These are phyloP conservation scores for Melanerpes aurifrons DNA, from an alignment of 2,113 vertebrate species.

Conservation along the genomic window DNA sequence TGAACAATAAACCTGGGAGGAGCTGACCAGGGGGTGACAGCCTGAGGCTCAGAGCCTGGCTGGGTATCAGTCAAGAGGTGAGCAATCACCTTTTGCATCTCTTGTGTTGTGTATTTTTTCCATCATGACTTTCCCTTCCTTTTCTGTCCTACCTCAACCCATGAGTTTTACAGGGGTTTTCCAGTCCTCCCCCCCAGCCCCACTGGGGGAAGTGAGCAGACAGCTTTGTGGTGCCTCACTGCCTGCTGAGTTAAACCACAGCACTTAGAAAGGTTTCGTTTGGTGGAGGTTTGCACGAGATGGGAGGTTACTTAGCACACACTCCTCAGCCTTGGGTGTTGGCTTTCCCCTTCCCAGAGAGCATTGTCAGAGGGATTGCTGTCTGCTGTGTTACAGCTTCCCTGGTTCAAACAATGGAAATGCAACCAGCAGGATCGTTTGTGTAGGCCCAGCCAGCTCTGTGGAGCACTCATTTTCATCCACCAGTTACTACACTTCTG, in stretches of 20 bases:
- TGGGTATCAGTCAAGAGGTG: background rate
- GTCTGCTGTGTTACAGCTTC: background rate
- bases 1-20: background rate
- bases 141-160: no score
- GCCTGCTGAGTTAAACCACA: background rate
- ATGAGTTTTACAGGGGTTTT: background rate
- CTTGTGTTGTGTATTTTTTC: background rate
- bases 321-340: background rate
- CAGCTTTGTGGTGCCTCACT: background rate
- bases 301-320: background rate
- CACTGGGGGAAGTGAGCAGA: background rate
- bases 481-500: background rate
- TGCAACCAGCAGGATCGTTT: background rate
- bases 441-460: background rate
- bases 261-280: background rate
- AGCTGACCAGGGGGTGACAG: background rate
- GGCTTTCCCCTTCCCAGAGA: background rate
- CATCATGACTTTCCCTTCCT: no score
- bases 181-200: background rate
- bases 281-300: background rate
- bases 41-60: background rate
- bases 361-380: background rate
- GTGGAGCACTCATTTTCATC: background rate
- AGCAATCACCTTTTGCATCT: background rate
- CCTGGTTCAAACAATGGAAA: background rate